Percentiles rank a stretch among this genome's conserved stretches.
Evolutionary conservation across 2,797 vertebrate genomes (phyloP).

Genomic region (Odontamblyopus rebecca): DNA sequence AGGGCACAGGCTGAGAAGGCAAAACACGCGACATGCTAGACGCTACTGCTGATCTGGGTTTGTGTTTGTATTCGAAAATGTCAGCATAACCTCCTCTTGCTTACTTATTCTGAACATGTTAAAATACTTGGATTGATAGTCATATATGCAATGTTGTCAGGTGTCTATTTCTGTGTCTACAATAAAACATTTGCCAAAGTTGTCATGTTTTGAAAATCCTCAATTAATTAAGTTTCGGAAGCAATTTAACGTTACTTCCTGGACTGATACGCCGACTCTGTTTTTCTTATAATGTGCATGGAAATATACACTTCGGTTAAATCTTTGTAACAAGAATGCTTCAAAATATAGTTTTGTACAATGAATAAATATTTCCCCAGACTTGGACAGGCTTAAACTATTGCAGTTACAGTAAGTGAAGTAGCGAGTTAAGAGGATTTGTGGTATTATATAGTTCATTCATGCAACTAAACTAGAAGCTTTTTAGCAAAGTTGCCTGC

Average conservation of each 20-base stretch:
- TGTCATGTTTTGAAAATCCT: background rate
- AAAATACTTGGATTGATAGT: background rate
- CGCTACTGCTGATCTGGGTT: background rate
- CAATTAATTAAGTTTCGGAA: background rate
- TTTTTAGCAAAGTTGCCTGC: slow-evolving; percentile 22
- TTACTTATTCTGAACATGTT: background rate
- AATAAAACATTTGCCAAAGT: background rate
- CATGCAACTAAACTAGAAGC: slow-evolving; percentile 4
- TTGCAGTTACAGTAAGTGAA: slow-evolving; percentile 11
- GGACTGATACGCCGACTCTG: background rate
- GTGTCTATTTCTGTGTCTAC: background rate
- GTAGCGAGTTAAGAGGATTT: background rate
- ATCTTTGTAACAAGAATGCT: background rate
- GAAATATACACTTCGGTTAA: background rate
- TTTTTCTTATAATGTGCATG: background rate
- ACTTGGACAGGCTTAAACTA: slow-evolving; percentile 18
- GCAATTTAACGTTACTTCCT: background rate
- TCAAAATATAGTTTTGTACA: background rate
- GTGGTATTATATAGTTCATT: background rate
- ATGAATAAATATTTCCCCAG: background rate
- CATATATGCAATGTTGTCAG: background rate
- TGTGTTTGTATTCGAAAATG: background rate
- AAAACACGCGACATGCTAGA: slow-evolving; percentile 22
- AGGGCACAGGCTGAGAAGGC: slow-evolving; percentile 4
- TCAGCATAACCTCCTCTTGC: background rate